Evolutionary conservation across 2,888 invertebrate genomes (phyloP).

Genomic region (Ashinkailepas kermadecensis): DNA sequence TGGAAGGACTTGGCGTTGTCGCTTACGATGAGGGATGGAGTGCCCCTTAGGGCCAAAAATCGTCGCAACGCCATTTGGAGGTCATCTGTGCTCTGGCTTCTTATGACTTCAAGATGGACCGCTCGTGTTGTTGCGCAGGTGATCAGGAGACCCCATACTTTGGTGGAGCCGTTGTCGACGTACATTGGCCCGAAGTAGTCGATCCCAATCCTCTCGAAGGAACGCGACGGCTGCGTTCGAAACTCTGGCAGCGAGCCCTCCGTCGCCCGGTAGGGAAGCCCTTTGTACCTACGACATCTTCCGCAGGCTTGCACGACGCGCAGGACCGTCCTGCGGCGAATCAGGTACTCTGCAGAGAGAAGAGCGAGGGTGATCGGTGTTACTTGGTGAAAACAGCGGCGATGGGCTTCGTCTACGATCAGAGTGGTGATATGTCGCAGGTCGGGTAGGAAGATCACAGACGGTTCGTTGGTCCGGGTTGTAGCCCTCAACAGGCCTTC

Average conservation of each 20-base stretch:
- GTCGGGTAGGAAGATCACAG: neutral
- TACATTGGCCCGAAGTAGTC: neutral
- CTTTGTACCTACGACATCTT: neutral
- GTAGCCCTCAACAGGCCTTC: neutral
- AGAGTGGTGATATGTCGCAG: neutral
- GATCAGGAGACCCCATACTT: neutral
- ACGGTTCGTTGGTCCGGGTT: neutral
- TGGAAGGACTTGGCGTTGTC: neutral
- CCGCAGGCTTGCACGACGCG: neutral
- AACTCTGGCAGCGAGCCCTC: neutral
- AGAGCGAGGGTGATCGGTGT: neutral
- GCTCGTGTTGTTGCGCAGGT: neutral
- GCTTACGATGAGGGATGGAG: neutral
- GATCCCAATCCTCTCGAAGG: neutral
- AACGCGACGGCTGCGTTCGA: neutral
- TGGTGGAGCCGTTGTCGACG: neutral
- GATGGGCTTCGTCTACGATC: neutral
- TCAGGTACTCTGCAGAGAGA: neutral
- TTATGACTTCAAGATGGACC: neutral
- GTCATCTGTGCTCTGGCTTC: neutral
- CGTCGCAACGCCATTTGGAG: neutral
- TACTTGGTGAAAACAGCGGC: neutral
- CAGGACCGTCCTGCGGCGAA: neutral
- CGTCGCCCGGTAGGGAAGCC: neutral
- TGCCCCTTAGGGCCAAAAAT: neutral